Percentiles rank a stretch among this genome's conserved stretches.
phyloP scores from a whole-genome alignment of 1,140 invertebrate genomes.

The Acromyrmex charruanus region DNA sequence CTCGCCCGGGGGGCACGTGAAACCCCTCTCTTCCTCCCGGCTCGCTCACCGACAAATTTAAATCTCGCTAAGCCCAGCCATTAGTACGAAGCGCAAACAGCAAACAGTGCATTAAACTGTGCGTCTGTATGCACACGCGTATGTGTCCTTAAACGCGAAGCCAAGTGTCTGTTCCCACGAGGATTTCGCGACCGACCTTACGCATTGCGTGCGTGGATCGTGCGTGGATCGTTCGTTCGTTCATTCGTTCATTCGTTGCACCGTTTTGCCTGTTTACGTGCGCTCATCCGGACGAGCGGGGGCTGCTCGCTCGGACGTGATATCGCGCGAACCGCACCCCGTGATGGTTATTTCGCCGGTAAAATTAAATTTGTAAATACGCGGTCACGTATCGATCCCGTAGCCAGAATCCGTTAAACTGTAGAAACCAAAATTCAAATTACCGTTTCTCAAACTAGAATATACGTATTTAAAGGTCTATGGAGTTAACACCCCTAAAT shows the following conservation, averaged over 20 bases:
- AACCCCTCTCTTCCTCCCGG: constrained; percentile 60
- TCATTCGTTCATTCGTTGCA: constrained; percentile 6
- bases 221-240: not conserved
- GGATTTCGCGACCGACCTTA: constrained; percentile 78
- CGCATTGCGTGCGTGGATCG: constrained; percentile 56
- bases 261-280: constrained; percentile 10
- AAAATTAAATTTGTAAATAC: constrained; percentile 56
- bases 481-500: too few relatives aligned
- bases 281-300: constrained; percentile 13
- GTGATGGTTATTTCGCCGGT: constrained; percentile 15
- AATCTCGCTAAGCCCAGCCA: constrained; percentile 85
- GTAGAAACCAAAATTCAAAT: not conserved
- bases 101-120: constrained; percentile 84
- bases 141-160: constrained; percentile 80
- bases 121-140: constrained; percentile 39
- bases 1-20: constrained; percentile 2
- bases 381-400: constrained; percentile 7
- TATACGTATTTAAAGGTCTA: too few relatives aligned
- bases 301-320: constrained; percentile 23
- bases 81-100: constrained; percentile 86
- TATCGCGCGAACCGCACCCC: constrained; percentile 10
- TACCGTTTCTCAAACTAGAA: not conserved
- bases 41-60: constrained; percentile 82
- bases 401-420: not conserved
- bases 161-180: constrained; percentile 86